Conservation (phyloP, 2,113 vertebrate species). For the Pterophyllum scalare region DNA sequence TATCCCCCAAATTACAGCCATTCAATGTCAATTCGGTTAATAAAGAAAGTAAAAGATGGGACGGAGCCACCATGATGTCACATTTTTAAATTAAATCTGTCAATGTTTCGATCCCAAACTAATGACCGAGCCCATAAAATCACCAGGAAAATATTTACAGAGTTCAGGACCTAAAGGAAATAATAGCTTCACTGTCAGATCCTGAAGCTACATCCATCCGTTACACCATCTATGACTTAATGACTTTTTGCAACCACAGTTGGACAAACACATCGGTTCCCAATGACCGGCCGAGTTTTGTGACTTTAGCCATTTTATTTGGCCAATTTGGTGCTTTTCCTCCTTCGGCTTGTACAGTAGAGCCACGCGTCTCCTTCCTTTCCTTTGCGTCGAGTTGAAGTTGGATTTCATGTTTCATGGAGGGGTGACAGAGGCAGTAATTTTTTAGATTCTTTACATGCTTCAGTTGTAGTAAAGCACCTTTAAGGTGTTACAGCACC, state of each 20-base stretch:
- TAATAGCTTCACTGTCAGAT: neutral
- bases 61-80: fast-evolving
- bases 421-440: too few relatives aligned
- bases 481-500: too few relatives aligned
- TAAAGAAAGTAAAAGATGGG: fast-evolving
- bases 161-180: neutral
- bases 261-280: neutral
- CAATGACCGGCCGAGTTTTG: too few relatives aligned
- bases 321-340: too few relatives aligned
- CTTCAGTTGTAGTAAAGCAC: too few relatives aligned
- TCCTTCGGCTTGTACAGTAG: too few relatives aligned
- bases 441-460: too few relatives aligned
- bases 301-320: too few relatives aligned
- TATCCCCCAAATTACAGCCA: neutral
- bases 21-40: neutral
- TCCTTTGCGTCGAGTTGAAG: too few relatives aligned
- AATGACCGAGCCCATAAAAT: neutral
- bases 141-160: neutral
- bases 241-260: neutral
- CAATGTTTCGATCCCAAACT: neutral
- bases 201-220: fast-evolving
- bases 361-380: too few relatives aligned
- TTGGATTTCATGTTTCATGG: too few relatives aligned
- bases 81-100: neutral
- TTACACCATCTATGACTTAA: neutral